Evolutionary conservation across 2,888 invertebrate genomes (phyloP).

Genomic region (Synergus gifuensis): DNA sequence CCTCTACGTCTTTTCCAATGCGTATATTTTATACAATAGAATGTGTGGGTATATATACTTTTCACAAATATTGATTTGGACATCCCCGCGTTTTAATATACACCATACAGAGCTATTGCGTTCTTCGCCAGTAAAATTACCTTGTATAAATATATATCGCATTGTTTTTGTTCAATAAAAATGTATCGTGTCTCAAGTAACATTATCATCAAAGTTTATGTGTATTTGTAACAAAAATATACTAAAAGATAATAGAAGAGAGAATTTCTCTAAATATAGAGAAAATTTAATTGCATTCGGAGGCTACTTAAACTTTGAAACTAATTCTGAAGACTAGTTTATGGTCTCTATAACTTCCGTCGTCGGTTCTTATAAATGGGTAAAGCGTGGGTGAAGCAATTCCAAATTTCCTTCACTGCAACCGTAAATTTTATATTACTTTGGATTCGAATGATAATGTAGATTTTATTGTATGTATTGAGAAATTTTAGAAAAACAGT

Average conservation of each 20-base stretch:
- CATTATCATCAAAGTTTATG: not conserved
- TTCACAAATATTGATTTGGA: constrained; percentile 34
- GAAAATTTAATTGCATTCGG: not conserved
- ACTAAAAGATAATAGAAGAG: not conserved
- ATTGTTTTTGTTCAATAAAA: not conserved
- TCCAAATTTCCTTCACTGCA: not conserved
- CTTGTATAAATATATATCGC: not conserved
- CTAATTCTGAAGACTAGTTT: not conserved
- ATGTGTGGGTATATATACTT: not conserved
- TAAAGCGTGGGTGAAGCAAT: not conserved
- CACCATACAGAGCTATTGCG: not conserved
- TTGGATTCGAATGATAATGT: not conserved
- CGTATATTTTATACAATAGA: constrained; percentile 18
- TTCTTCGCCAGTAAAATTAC: not conserved
- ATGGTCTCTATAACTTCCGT: not conserved
- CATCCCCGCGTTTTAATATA: constrained; percentile 9
- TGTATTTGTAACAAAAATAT: not conserved
- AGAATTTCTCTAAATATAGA: not conserved
- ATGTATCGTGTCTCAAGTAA: no score
- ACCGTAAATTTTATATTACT: constrained; percentile 3
- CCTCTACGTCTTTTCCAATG: not conserved
- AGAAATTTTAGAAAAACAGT: no score
- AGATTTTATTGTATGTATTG: no score
- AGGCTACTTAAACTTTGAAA: not conserved
- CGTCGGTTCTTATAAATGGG: not conserved